phyloP scores from a whole-genome alignment of 2,888 invertebrate species.

The Pterostichus madidus region DNA sequence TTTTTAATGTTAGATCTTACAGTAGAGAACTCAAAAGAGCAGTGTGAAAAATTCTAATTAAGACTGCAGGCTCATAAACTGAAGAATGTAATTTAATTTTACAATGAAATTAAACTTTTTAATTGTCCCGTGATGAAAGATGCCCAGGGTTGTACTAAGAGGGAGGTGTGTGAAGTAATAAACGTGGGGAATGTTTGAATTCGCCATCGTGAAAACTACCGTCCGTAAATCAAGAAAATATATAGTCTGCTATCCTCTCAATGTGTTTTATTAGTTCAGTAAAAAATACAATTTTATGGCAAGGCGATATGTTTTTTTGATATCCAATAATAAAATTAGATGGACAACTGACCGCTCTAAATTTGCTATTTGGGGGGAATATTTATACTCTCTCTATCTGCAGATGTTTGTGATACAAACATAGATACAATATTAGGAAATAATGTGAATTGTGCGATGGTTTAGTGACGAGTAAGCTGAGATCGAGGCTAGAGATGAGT shows the following conservation, averaged over 20 bases:
- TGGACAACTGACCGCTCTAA: slow-evolving; percentile 49
- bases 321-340: slow-evolving; percentile 61
- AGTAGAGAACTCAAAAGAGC: slow-evolving; percentile 1
- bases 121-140: slow-evolving; percentile 51
- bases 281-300: slow-evolving; percentile 63
- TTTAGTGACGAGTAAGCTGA: too few relatives aligned
- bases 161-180: slow-evolving; percentile 27
- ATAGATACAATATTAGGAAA: too few relatives aligned
- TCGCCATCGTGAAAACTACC: slow-evolving; percentile 54
- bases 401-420: too few relatives aligned
- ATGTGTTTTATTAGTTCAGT: slow-evolving; percentile 60
- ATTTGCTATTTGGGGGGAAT: too few relatives aligned
- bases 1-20: slow-evolving; percentile 43
- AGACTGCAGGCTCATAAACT: slow-evolving; percentile 48
- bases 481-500: too few relatives aligned
- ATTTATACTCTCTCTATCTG: too few relatives aligned
- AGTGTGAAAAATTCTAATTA: slow-evolving; percentile 41
- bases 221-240: slow-evolving; percentile 64
- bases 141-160: slow-evolving; percentile 1
- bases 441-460: too few relatives aligned
- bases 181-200: slow-evolving; percentile 58
- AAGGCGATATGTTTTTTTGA: slow-evolving; percentile 63
- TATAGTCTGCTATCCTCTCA: slow-evolving; percentile 45
- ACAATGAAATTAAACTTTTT: slow-evolving; percentile 66
- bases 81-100: slow-evolving; percentile 65